A percentile compares a stretch with the other conserved stretches of the same genome.
Conservation (phyloP, 2,888 invertebrate genomes). For the Stenodera caucasica region DNA sequence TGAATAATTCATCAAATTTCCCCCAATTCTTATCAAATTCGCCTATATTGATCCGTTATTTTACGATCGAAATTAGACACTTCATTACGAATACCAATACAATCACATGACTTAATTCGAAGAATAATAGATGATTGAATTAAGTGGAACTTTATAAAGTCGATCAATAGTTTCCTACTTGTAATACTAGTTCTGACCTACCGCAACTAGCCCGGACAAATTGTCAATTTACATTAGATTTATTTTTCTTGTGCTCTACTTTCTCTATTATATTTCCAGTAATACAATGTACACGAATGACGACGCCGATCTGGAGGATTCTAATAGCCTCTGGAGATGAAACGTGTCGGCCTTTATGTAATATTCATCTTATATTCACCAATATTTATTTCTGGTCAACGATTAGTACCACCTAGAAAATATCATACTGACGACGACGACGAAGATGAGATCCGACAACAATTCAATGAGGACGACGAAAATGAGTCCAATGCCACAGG, state of each 20-base stretch:
- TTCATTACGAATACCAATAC: not conserved
- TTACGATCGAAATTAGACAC: not conserved
- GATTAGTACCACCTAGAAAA: conserved; percentile 45
- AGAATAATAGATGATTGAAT: too few relatives aligned
- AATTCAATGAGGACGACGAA: conserved; percentile 50
- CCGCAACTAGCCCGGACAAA: too few relatives aligned
- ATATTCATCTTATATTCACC: conserved; percentile 52
- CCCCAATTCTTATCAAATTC: not conserved
- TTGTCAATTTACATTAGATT: too few relatives aligned
- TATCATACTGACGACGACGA: conserved; percentile 50
- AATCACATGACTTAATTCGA: too few relatives aligned
- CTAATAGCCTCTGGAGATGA: conserved; percentile 51
- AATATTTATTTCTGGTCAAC: conserved; percentile 48
- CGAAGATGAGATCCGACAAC: conserved; percentile 38
- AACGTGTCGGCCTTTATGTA: conserved; percentile 46
- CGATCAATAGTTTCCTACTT: too few relatives aligned
- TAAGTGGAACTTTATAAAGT: too few relatives aligned
- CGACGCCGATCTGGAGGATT: conserved; percentile 43
- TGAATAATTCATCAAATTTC: not conserved
- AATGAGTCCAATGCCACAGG: conserved; percentile 51
- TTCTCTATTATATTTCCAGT: conserved; percentile 20
- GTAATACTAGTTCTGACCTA: too few relatives aligned
- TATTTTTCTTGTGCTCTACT: not conserved
- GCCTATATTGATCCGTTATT: conserved; percentile 22
- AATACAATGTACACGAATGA: conserved; percentile 47